phyloP scores from a whole-genome alignment of 2,888 invertebrate genomes.

The Mimas tiliae region DNA sequence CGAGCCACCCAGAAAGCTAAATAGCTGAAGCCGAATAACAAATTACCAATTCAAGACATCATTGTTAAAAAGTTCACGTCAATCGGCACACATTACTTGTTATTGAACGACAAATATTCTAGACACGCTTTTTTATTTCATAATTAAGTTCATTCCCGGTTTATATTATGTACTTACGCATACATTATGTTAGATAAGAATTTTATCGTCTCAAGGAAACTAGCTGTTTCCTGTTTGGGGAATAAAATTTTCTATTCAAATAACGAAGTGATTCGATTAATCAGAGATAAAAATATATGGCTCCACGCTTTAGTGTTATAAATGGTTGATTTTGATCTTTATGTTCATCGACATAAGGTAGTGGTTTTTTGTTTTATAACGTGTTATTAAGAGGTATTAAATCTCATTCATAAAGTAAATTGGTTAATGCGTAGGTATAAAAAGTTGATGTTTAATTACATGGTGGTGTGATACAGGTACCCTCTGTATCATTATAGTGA shows the following conservation, averaged over 20 bases:
- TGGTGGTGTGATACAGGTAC: not conserved
- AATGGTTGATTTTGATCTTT: not conserved
- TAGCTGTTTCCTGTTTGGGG: constrained; percentile 33
- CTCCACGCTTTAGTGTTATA: not conserved
- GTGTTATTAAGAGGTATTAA: constrained; percentile 14
- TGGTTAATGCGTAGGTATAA: constrained; percentile 14
- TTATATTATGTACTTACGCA: constrained; percentile 24
- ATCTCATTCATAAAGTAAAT: constrained; percentile 24
- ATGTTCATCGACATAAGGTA: not conserved
- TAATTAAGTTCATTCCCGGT: constrained; percentile 17
- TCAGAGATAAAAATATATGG: constrained; percentile 31
- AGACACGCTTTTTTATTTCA: constrained; percentile 19
- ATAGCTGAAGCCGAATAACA: constrained; percentile 5
- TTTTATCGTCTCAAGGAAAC: constrained; percentile 31
- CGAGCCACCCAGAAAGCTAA: constrained; percentile 6
- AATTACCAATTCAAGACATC: constrained; percentile 21
- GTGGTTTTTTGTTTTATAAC: not conserved
- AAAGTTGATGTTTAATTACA: constrained; percentile 16
- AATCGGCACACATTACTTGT: constrained; percentile 11
- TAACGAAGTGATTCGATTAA: constrained; percentile 40
- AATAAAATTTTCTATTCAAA: constrained; percentile 29
- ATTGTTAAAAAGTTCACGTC: constrained; percentile 22
- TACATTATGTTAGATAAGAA: constrained; percentile 29
- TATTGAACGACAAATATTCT: constrained; percentile 22
- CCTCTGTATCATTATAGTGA: no score